Evolutionary conservation across 2,888 invertebrate genomes (phyloP).

Genomic region (Nowickia ferox): DNA sequence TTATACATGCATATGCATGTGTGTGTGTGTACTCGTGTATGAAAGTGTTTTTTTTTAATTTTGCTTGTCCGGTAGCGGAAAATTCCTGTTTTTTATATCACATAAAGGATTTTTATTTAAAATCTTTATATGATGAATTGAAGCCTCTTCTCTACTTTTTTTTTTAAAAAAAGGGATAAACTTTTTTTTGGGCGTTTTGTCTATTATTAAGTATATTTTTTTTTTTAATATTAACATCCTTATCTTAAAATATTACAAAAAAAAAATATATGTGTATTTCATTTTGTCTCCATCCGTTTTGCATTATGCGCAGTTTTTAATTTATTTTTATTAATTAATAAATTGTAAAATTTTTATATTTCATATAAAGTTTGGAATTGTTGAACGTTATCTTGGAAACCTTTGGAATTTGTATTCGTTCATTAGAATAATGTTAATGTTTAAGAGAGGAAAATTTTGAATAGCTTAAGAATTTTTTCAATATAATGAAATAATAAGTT

Average conservation of each 20-base stretch:
- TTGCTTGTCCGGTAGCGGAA: conserved; percentile 69
- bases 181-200: conserved; percentile 49
- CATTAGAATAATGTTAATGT: conserved; percentile 51
- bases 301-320: conserved; percentile 72
- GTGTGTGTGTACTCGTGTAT: background rate
- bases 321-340: conserved; percentile 74
- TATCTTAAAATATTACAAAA: conserved; percentile 35
- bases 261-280: conserved; percentile 21
- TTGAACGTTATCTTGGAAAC: conserved; percentile 54
- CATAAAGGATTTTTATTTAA: conserved; percentile 37
- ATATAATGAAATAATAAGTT: conserved; percentile 11
- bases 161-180: conserved; percentile 4
- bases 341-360: conserved; percentile 60
- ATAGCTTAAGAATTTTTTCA: conserved; percentile 6
- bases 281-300: conserved; percentile 70
- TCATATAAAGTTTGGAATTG: background rate
- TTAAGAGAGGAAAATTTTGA: background rate
- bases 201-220: conserved; percentile 29
- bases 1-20: conserved; percentile 3
- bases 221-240: conserved; percentile 37
- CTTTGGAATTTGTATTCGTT: conserved; percentile 48
- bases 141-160: conserved; percentile 36
- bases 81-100: conserved; percentile 45
- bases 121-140: conserved; percentile 65
- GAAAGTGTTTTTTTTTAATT: conserved; percentile 8